These are phyloP conservation scores for Saccostrea cuccullata DNA, from an alignment of 1,140 invertebrate species.

Conservation along the genomic window DNA sequence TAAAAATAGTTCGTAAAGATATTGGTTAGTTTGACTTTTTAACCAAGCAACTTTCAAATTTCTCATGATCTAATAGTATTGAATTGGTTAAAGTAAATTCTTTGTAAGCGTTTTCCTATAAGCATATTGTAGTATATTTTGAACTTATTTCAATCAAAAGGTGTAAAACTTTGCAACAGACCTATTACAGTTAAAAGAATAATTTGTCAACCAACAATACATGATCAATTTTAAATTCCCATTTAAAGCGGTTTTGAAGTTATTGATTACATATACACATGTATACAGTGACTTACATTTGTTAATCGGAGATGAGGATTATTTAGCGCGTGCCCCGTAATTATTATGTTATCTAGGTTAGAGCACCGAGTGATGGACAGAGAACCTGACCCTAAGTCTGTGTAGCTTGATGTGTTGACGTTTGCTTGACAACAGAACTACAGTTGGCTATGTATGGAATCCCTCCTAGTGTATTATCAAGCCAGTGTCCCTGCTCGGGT, in stretches of 20 bases:
- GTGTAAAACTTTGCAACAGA: too few relatives aligned
- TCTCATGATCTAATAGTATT: background rate
- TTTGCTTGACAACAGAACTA: constrained; percentile 10
- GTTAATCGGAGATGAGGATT: too few relatives aligned
- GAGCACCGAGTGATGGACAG: background rate
- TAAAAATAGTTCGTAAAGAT: background rate
- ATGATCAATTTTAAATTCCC: background rate
- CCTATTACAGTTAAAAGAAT: background rate
- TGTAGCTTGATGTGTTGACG: background rate
- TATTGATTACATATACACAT: too few relatives aligned
- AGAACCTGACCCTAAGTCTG: background rate
- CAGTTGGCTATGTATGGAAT: background rate
- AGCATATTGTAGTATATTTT: too few relatives aligned
- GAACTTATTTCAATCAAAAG: too few relatives aligned
- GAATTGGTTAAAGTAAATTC: background rate
- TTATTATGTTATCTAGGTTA: constrained; percentile 1
- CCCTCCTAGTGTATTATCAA: background rate
- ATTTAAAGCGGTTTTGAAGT: background rate
- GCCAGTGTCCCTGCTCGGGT: background rate
- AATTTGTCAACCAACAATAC: background rate
- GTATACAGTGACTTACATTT: too few relatives aligned
- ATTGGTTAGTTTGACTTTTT: too few relatives aligned
- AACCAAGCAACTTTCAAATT: background rate
- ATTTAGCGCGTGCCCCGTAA: background rate
- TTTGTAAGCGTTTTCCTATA: too few relatives aligned